Evolutionary conservation across 2,888 invertebrate species (phyloP).

Genomic region (Sceliomorpha sp.): DNA sequence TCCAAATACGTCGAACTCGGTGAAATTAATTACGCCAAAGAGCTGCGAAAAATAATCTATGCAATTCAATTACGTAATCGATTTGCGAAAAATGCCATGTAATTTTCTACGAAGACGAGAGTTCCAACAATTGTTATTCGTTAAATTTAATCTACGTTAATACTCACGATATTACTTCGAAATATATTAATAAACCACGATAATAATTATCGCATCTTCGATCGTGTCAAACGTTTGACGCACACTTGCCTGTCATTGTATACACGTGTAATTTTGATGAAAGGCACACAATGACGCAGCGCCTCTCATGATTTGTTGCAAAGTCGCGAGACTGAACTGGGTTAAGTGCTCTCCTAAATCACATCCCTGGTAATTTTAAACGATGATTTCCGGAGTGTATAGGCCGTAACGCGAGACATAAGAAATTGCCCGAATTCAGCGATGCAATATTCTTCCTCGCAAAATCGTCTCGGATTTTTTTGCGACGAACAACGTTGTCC

Average conservation of each 20-base stretch:
- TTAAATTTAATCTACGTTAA: too few species aligned
- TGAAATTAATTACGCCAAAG: slow-evolving; percentile 28
- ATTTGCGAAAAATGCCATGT: slow-evolving; percentile 10
- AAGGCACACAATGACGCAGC: not conserved
- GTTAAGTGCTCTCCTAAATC: slow-evolving; percentile 63
- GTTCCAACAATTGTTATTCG: too few species aligned
- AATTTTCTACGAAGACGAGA: too few species aligned
- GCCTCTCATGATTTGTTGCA: slow-evolving; percentile 41
- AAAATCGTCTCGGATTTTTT: slow-evolving; percentile 48
- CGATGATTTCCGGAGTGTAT: slow-evolving; percentile 55
- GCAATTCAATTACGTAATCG: slow-evolving; percentile 31
- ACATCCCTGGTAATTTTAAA: slow-evolving; percentile 65
- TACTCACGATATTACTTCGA: too few species aligned
- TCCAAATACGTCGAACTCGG: slow-evolving; percentile 10
- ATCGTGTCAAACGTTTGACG: too few species aligned
- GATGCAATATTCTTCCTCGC: slow-evolving; percentile 32
- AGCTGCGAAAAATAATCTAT: slow-evolving; percentile 20
- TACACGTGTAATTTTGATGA: too few species aligned
- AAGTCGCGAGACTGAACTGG: slow-evolving; percentile 52
- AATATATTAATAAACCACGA: too few species aligned
- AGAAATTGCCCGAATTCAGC: slow-evolving; percentile 30
- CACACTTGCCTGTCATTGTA: too few species aligned
- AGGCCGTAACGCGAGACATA: slow-evolving; percentile 33
- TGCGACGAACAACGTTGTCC: slow-evolving; percentile 53
- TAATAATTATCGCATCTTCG: too few species aligned